phyloP scores from a whole-genome alignment of 2,797 vertebrate genomes.

The Danio tinwini region DNA sequence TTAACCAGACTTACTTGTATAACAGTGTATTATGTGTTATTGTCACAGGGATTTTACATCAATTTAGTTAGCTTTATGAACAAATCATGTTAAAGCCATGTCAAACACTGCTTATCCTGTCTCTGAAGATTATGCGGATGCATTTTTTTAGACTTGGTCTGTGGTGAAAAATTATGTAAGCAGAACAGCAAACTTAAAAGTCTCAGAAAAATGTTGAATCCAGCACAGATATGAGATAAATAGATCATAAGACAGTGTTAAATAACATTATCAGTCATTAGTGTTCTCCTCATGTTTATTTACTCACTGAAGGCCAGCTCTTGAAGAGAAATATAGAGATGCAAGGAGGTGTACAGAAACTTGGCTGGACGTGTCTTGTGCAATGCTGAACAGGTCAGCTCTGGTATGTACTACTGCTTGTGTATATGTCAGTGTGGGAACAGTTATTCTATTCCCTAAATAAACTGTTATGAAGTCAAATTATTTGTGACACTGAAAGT shows the following conservation, averaged over 20 bases:
- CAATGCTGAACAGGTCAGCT: slow-evolving; percentile 52
- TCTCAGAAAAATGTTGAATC: slow-evolving; percentile 58
- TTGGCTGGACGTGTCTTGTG: slow-evolving; percentile 26
- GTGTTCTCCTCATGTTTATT: slow-evolving; percentile 54
- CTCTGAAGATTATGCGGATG: slow-evolving; percentile 27
- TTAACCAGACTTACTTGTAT: slow-evolving; percentile 14
- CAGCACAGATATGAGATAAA: slow-evolving; percentile 56
- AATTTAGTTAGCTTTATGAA: slow-evolving; percentile 2
- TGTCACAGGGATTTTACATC: slow-evolving; percentile 2
- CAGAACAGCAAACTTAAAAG: slow-evolving; percentile 60
- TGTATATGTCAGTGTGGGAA: slow-evolving; percentile 57
- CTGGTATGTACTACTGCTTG: slow-evolving; percentile 61
- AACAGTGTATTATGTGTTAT: slow-evolving; percentile 1
- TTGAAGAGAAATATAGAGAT: slow-evolving; percentile 31
- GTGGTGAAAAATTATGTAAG: slow-evolving; percentile 62
- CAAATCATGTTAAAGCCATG: neutral
- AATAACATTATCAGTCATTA: slow-evolving; percentile 56
- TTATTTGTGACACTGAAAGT: slow-evolving; percentile 31
- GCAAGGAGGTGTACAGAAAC: slow-evolving; percentile 31
- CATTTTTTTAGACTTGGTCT: slow-evolving; percentile 61
- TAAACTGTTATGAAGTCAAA: slow-evolving; percentile 40
- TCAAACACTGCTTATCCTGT: slow-evolving; percentile 28
- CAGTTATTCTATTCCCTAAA: slow-evolving; percentile 46
- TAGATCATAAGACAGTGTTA: slow-evolving; percentile 52
- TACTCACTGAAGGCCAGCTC: slow-evolving; percentile 40